Base-by-base conservation (phyloP, 2,888 invertebrate genomes). In the Sisyra nigra region DNA sequence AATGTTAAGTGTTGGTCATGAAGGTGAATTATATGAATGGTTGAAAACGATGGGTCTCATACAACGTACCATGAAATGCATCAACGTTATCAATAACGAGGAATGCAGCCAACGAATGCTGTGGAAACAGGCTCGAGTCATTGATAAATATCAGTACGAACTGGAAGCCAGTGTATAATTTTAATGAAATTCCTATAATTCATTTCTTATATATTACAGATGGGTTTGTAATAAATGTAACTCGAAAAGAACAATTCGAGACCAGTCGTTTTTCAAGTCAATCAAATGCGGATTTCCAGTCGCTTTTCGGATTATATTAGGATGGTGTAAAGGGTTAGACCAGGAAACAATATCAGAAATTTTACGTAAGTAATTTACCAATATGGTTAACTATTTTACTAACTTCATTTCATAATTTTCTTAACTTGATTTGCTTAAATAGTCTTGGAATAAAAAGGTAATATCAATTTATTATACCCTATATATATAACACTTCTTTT, bases 241-340 rank as follows among this genome's bases (percentile, higher is more conserved):
- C 9, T 61, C 58, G 38, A 67, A 65, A 52, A 59, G 61, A 42
- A 60, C 65, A 0, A 66, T 71, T 33, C 55, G 70, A 44, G 65
- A 67, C 10, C 57, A 62, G 43, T 75, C 78, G 0, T 73, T 77
- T 51, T 76, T 79, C 53, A 59, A 68, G n/a, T 65, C 71, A 35
- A 57, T 77, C 11, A 74, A 72, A 50, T 78, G 79, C 54, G 72
- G 72, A 44, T 61, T 79, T 40, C 64, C 71, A 47, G 69, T 72
- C 53, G 65, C 69, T 35, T 58, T 79, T 45, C 72, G 75, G 55
- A 59, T 74, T 9, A 68, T 76, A 44, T 56, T 76, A 33, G 76
- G 73, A 1, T 80, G 80, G 80, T 72, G 74, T 57, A 74, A 76
- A 51, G 69, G 71, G 55, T 67, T 68, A n/a, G 71, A 74, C 31